Evolutionary conservation across 2,888 invertebrate species (phyloP).

Genomic region (Cataglyphis altisquamis): DNA sequence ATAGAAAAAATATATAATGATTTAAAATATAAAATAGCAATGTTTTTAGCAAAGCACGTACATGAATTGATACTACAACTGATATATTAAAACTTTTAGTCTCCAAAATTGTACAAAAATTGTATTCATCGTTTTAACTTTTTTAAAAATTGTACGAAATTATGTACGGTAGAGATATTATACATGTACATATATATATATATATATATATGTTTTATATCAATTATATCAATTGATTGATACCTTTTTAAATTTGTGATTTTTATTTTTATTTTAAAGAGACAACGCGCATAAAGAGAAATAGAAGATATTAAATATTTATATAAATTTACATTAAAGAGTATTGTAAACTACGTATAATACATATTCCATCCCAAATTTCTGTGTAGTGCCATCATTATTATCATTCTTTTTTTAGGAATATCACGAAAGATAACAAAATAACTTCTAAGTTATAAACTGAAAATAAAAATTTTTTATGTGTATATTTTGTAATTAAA

Average conservation of each 20-base stretch:
- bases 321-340: constrained; percentile 7
- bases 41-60: constrained; percentile 57
- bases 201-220: constrained; percentile 64
- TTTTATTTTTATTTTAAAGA: background rate
- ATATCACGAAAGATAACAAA: background rate
- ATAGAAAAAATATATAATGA: constrained; percentile 49
- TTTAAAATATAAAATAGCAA: constrained; percentile 59
- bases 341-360: background rate
- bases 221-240: too few species aligned
- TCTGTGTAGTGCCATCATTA: constrained; percentile 27
- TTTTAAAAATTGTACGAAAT: constrained; percentile 30
- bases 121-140: constrained; percentile 42
- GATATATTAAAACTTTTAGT: constrained; percentile 68
- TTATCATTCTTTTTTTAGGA: constrained; percentile 1
- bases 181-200: constrained; percentile 54
- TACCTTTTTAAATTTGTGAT: background rate
- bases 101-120: constrained; percentile 73
- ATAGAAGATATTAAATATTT: background rate
- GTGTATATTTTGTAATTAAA: constrained; percentile 13
- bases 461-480: constrained; percentile 17
- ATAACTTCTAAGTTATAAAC: background rate
- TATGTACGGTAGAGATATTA: constrained; percentile 56
- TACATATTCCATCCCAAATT: constrained; percentile 14
- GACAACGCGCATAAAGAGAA: background rate
- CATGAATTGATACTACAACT: constrained; percentile 64